phyloP scores from a whole-genome alignment of 2,113 vertebrate species.

The Lipophrys pholis region DNA sequence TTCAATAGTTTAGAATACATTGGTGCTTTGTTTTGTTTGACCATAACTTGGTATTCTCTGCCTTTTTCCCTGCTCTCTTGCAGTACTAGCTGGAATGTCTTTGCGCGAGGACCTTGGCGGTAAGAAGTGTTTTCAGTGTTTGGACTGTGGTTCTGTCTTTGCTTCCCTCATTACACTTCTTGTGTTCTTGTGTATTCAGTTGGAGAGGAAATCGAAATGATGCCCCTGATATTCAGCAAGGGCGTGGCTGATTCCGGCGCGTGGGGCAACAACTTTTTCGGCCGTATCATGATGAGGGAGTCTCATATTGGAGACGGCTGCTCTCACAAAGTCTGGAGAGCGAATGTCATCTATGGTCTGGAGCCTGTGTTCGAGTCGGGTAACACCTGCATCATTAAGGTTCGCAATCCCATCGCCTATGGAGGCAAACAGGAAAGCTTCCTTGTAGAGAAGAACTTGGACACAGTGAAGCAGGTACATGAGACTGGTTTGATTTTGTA shows the following conservation, averaged over 20 bases:
- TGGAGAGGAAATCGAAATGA: constrained; percentile 99
- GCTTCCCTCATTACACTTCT: neutral
- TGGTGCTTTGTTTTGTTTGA: neutral
- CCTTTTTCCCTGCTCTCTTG: constrained; percentile 15
- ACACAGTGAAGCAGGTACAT: constrained; percentile 91
- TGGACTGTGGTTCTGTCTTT: neutral
- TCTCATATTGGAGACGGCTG: constrained; percentile 79
- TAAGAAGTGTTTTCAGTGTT: constrained; percentile 69
- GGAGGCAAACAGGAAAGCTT: constrained; percentile 90
- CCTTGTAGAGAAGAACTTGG: constrained; percentile 91
- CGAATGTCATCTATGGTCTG: constrained; percentile 95
- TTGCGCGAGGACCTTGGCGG: constrained; percentile 92
- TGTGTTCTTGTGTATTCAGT: constrained; percentile 77
- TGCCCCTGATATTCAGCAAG: constrained; percentile 93
- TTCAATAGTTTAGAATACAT: neutral
- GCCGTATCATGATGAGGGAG: constrained; percentile 90
- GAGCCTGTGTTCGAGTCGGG: constrained; percentile 96
- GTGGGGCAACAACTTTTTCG: constrained; percentile 96
- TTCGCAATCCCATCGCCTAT: constrained; percentile 88
- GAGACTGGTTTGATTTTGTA: neutral
- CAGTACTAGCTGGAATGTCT: constrained; percentile 90
- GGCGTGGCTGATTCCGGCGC: constrained; percentile 91
- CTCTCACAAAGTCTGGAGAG: constrained; percentile 89
- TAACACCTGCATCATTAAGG: constrained; percentile 91
- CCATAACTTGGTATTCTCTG: neutral